Percentiles rank a stretch among this genome's conserved stretches.
phyloP scores from a whole-genome alignment of 2,113 vertebrate genomes.

The Eira barbara region DNA sequence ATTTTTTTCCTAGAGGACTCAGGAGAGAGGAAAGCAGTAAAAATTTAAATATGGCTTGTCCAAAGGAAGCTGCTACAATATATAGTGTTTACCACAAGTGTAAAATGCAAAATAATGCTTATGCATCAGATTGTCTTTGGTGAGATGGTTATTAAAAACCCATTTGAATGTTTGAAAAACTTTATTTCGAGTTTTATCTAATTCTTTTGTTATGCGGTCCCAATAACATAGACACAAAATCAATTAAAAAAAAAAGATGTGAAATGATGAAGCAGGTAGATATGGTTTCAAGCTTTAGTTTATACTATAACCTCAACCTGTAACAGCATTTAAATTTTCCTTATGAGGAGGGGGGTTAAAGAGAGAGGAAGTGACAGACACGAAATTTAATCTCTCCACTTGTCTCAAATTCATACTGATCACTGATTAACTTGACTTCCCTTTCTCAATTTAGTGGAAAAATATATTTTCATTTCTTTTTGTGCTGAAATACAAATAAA shows the following conservation, averaged over 20 bases:
- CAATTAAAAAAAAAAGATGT: background rate
- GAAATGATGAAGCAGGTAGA: background rate
- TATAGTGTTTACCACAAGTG: background rate
- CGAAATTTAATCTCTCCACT: background rate
- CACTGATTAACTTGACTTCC: background rate
- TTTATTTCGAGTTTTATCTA: background rate
- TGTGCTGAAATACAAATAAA: constrained; percentile 42
- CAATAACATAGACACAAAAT: background rate
- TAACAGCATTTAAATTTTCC: background rate
- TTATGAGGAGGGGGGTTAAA: background rate
- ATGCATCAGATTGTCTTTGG: background rate
- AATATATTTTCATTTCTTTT: constrained; percentile 14
- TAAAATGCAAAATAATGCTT: constrained; percentile 37
- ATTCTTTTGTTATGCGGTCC: background rate
- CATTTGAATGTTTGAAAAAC: background rate
- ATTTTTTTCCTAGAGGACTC: background rate
- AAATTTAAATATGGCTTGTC: constrained; percentile 18
- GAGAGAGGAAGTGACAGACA: background rate
- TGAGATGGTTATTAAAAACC: constrained; percentile 25
- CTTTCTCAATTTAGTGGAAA: constrained; percentile 28
- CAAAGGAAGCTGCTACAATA: constrained; percentile 8
- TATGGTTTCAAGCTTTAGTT: background rate
- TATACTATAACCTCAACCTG: background rate
- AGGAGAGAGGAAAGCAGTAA: background rate
- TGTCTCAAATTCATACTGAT: background rate